These are phyloP conservation scores for Dryocosmus kuriphilus DNA, from an alignment of 2,888 invertebrate genomes.

Conservation along the genomic window DNA sequence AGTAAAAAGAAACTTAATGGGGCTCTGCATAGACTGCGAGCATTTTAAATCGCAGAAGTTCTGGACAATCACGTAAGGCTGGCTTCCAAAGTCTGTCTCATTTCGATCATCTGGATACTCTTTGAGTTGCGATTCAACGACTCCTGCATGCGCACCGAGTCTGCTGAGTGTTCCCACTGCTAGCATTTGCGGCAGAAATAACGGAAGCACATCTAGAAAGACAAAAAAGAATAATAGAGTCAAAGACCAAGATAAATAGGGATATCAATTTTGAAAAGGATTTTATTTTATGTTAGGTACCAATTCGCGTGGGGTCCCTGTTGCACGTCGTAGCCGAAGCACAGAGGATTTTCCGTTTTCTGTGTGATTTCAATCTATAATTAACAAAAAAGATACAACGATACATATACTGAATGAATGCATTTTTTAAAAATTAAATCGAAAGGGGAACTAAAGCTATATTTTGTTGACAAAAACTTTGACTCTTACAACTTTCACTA, in stretches of 20 bases:
- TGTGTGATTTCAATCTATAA: slow-evolving; percentile 96
- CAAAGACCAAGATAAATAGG: neutral
- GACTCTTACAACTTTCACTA: no score
- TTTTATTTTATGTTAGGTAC: slow-evolving; percentile 73
- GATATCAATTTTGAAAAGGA: neutral
- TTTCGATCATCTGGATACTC: slow-evolving; percentile 76
- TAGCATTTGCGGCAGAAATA: slow-evolving; percentile 98
- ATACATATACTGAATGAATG: neutral
- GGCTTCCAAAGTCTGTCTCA: slow-evolving; percentile 58
- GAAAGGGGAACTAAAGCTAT: no score
- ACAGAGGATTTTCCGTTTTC: slow-evolving; percentile 96
- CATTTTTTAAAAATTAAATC: neutral
- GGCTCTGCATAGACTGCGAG: slow-evolving; percentile 28
- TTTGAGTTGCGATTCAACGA: slow-evolving; percentile 91
- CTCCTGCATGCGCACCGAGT: slow-evolving; percentile 85
- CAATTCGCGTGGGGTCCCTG: slow-evolving; percentile 96
- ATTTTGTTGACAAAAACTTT: no score
- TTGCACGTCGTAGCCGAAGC: slow-evolving; percentile 92
- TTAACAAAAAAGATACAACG: neutral
- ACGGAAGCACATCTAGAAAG: slow-evolving; percentile 77
- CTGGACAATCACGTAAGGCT: slow-evolving; percentile 20
- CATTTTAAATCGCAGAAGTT: slow-evolving; percentile 43
- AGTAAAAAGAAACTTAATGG: slow-evolving; percentile 60
- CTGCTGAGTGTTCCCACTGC: slow-evolving; percentile 90
- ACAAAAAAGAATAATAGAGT: neutral